These are phyloP conservation scores for Heliconius cydno DNA, from an alignment of 2,888 invertebrate genomes.

Conservation along the genomic window DNA sequence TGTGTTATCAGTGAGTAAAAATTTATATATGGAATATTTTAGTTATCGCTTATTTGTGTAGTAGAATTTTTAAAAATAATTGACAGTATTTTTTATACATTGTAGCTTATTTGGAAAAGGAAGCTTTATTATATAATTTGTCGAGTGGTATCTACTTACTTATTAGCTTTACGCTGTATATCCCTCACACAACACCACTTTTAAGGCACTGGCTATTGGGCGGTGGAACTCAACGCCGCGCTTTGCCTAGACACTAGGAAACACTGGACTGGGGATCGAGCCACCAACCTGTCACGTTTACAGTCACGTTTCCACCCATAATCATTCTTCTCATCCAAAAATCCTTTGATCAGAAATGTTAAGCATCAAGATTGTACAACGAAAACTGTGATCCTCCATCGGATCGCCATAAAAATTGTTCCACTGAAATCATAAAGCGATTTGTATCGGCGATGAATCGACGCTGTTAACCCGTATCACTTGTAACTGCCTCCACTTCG, in stretches of 20 bases:
- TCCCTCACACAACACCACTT: too few species aligned
- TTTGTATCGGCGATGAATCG: conserved; percentile 70
- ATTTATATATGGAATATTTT: conserved; percentile 43
- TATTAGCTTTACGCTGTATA: too few species aligned
- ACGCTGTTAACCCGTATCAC: conserved; percentile 70
- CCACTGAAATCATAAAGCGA: conserved; percentile 72
- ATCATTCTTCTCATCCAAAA: background rate
- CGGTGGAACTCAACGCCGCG: too few species aligned
- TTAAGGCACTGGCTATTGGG: too few species aligned
- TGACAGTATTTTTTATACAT: background rate
- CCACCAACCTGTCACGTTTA: too few species aligned
- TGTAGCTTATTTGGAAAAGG: background rate
- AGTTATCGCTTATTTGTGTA: conserved; percentile 25
- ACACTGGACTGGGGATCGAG: too few species aligned
- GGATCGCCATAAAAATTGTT: conserved; percentile 60
- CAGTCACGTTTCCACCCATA: background rate
- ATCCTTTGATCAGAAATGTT: background rate
- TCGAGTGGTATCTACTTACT: too few species aligned
- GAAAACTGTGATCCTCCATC: conserved; percentile 47
- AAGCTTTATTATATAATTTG: too few species aligned
- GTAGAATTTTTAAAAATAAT: background rate
- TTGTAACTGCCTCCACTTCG: conserved; percentile 65
- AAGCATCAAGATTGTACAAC: conserved; percentile 18
- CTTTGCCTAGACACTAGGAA: too few species aligned
- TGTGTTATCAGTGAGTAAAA: conserved; percentile 53